Evolutionary conservation across 2,797 vertebrate species (phyloP).

Genomic region (Sebastes kiyomatsui): DNA sequence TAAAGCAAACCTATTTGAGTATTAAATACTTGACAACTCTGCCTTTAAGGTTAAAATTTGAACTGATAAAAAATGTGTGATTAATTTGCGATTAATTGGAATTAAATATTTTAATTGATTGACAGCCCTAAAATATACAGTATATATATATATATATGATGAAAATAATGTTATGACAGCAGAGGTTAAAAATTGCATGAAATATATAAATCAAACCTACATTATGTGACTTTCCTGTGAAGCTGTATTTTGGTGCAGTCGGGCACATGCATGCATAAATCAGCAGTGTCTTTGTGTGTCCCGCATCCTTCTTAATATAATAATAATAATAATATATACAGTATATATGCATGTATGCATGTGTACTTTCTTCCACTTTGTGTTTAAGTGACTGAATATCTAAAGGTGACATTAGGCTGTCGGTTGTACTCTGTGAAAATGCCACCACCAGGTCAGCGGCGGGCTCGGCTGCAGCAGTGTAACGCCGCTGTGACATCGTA

Average conservation of each 20-base stretch:
- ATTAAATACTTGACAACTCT: too few relatives aligned
- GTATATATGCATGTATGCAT: neutral
- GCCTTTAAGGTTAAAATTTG: too few relatives aligned
- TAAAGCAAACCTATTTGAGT: too few relatives aligned
- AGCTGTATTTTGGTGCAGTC: neutral
- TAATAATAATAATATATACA: too few relatives aligned
- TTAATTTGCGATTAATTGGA: too few relatives aligned
- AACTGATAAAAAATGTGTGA: too few relatives aligned
- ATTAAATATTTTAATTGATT: too few relatives aligned
- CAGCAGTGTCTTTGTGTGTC: neutral
- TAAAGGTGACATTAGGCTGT: slow-evolving; percentile 36
- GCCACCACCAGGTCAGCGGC: slow-evolving; percentile 19
- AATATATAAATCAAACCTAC: neutral
- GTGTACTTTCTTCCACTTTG: neutral
- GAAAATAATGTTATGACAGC: neutral
- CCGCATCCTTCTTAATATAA: neutral
- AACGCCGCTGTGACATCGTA: slow-evolving; percentile 62
- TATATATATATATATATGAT: neutral
- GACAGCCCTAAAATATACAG: too few relatives aligned
- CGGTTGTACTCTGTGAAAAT: slow-evolving; percentile 20
- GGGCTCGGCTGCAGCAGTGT: neutral
- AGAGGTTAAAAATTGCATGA: neutral
- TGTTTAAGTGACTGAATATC: slow-evolving; percentile 15
- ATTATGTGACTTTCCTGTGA: neutral
- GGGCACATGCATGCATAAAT: neutral